Percentiles rank a stretch among this genome's conserved stretches.
These are phyloP conservation scores for Orgyia antiqua DNA, from an alignment of 2,888 invertebrate species.

Conservation along the genomic window DNA sequence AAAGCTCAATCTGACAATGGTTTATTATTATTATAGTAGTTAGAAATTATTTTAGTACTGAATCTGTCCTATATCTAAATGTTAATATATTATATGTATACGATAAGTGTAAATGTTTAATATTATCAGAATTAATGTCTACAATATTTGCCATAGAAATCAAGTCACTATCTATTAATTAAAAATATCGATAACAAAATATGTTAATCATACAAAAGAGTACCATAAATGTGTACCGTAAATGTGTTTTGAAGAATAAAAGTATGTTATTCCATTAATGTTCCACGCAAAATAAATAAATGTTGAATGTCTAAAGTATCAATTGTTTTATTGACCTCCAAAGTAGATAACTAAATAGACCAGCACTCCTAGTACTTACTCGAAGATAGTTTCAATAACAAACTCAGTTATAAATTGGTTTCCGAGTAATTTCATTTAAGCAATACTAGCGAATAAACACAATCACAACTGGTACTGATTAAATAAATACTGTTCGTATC, in stretches of 20 bases:
- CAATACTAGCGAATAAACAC: no score
- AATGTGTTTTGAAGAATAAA: no score
- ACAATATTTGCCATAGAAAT: slow-evolving; percentile 24
- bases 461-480: no score
- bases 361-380: no score
- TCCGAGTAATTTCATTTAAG: no score
- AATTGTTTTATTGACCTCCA: slow-evolving; percentile 1
- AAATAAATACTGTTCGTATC: no score
- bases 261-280: slow-evolving; percentile 45
- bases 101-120: slow-evolving; percentile 9
- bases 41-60: slow-evolving; percentile 21
- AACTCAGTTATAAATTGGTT: no score
- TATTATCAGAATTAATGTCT: slow-evolving; percentile 7
- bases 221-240: slow-evolving; percentile 4
- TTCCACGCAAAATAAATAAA: slow-evolving; percentile 46
- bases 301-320: slow-evolving; percentile 37
- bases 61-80: slow-evolving; percentile 18
- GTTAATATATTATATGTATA: slow-evolving; percentile 19
- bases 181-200: slow-evolving; percentile 9
- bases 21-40: slow-evolving; percentile 5
- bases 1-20: slow-evolving; percentile 10
- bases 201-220: slow-evolving; percentile 16
- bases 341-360: no score
- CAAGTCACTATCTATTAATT: slow-evolving; percentile 21
- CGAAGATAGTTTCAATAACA: no score